These are phyloP conservation scores for Pemphredon lugubris DNA, from an alignment of 2,888 invertebrate species.

Conservation along the genomic window DNA sequence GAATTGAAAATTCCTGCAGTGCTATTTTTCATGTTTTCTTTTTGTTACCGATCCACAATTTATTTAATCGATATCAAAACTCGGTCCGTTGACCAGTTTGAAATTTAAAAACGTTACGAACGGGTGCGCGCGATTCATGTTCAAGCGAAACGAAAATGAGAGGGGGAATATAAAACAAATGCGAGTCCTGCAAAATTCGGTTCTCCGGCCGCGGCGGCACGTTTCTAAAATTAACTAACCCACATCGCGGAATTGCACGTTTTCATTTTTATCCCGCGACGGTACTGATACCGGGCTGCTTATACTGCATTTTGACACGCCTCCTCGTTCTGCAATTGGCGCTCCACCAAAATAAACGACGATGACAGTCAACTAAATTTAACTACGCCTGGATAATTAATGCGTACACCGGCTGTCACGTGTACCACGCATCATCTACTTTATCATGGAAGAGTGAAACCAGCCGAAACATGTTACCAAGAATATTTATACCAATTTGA, in stretches of 20 bases:
- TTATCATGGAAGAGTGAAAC: slow-evolving; percentile 1
- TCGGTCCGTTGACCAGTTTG: no score
- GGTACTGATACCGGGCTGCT: slow-evolving; percentile 3
- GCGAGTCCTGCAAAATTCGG: no score
- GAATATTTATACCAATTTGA: not conserved
- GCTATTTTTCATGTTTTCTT: no score
- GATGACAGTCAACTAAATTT: slow-evolving; percentile 47
- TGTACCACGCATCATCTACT: slow-evolving; percentile 8
- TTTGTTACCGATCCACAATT: no score
- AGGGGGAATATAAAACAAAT: no score
- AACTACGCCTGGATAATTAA: slow-evolving; percentile 37
- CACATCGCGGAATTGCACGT: slow-evolving; percentile 14
- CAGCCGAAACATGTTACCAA: not conserved
- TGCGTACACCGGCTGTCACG: slow-evolving; percentile 13
- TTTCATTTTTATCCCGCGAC: not conserved
- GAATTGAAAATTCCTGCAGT: no score
- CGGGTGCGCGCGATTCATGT: no score
- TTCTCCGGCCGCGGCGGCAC: not conserved
- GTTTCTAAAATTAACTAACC: slow-evolving; percentile 12
- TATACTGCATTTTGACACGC: slow-evolving; percentile 21
- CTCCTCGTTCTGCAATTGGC: slow-evolving; percentile 48
- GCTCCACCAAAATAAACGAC: slow-evolving; percentile 32
- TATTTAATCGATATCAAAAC: no score
- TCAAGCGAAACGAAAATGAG: no score
- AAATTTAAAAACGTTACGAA: no score